Conservation (phyloP, 2,113 vertebrate genomes). For the Pseudonaja textilis region DNA sequence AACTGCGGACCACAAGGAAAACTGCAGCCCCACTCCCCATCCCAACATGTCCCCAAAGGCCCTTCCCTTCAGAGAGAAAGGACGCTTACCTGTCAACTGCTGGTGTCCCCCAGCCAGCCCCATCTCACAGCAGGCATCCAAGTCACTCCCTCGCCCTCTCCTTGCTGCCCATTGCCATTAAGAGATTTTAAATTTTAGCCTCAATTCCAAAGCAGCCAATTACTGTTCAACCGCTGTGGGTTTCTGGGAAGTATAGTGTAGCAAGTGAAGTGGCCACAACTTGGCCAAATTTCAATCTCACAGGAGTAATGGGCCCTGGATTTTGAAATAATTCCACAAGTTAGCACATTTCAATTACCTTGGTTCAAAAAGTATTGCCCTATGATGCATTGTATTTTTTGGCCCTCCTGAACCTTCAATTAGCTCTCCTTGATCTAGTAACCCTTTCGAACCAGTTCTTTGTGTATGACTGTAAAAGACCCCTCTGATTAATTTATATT, state of each 20-base stretch:
- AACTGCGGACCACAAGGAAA: not conserved
- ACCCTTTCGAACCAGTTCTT: not conserved
- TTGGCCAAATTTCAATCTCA: not conserved
- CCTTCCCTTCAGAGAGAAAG: not conserved
- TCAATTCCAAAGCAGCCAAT: not conserved
- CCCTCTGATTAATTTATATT: not conserved
- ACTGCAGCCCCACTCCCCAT: not conserved
- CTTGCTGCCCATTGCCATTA: not conserved
- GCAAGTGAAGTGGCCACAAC: not conserved
- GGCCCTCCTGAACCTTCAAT: not conserved
- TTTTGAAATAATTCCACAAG: not conserved
- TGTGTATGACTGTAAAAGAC: not conserved
- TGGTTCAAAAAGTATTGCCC: not conserved
- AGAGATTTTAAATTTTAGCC: not conserved
- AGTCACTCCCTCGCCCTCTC: not conserved
- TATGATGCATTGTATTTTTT: not conserved
- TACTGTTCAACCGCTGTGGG: not conserved
- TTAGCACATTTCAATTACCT: not conserved
- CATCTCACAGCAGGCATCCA: not conserved
- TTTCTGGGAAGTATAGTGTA: not conserved
- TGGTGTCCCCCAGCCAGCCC: not conserved
- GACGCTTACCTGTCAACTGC: not conserved
- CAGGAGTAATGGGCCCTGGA: not conserved
- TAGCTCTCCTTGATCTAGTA: not conserved
- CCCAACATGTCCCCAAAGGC: not conserved